Evolutionary conservation across 2,113 vertebrate species (phyloP), one percentile per base, ranked within the genome.

Genomic region (Camelus dromedarius): DNA sequence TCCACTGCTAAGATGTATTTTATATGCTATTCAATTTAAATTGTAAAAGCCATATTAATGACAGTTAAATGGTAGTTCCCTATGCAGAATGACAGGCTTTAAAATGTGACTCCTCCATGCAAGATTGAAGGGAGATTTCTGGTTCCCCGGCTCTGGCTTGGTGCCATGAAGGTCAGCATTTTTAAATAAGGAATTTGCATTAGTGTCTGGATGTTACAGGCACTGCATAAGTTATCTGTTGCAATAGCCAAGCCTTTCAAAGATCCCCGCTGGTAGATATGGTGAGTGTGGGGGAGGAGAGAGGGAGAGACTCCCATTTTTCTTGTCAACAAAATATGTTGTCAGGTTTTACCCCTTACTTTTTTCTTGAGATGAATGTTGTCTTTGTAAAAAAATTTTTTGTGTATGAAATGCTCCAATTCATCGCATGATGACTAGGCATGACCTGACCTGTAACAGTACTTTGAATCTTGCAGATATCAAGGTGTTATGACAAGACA

Each of bases 51-150:
- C 26, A 35, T 97, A 96, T 97, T 96, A 89, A 95, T 94, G 91
- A 95, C 93, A 95, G 76, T 94, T 98, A 97, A 97, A 89, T 96
- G 86, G 93, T 82, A 95, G 97, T 56, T 96, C 38, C 77, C 62
- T 48, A 91, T 56, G 46, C 73, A 80, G n/a, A 64, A 93, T 96
- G 94, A 95, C 88, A 96, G 81, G 28, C 35, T 97, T 96, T 96
- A 89, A 91, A 97, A 95, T 96, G 77, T 94, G 79, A 89, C 79
- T 97, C 46, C 26, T 93, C 46, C 3, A 30, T 16, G 73, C 12
- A 77, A 87, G 72, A 96, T 1, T 93, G 91, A 96, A 97, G 83
- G 54, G 82, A 93, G 75, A 95, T 96, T 93, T 97, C 85, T 92
- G 58, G 35, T 94, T 26, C 10, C 91, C 69, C 35, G 50, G 48